A percentile compares a stretch with the other conserved stretches of the same genome.
Conservation (phyloP, 2,113 vertebrate species). For the Periophthalmus modestus region DNA sequence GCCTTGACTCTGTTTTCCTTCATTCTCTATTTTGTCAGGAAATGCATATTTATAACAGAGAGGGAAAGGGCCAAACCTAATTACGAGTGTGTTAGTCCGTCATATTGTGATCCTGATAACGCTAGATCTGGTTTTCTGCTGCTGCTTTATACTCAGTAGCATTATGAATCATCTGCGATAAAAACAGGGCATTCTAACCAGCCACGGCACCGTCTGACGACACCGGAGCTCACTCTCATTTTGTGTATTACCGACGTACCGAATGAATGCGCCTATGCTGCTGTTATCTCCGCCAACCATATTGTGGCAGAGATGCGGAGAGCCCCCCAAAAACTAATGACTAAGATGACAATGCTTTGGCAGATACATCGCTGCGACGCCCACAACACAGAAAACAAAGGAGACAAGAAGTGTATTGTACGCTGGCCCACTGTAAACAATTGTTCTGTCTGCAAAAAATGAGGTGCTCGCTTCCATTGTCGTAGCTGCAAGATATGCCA, state of each 20-base stretch:
- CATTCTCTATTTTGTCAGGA: conserved; percentile 47
- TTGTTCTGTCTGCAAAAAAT: conserved; percentile 22
- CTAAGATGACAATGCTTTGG: conserved; percentile 44
- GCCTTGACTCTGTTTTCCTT: conserved; percentile 28
- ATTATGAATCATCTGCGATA: conserved; percentile 66
- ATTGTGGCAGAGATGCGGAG: conserved; percentile 54
- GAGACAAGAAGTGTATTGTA: conserved; percentile 26
- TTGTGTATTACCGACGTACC: conserved; percentile 32
- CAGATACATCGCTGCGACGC: conserved; percentile 40
- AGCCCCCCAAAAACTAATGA: conserved; percentile 52
- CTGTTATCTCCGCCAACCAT: conserved; percentile 63
- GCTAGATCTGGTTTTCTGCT: conserved; percentile 61
- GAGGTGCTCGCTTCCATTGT: conserved; percentile 16
- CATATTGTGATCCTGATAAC: conserved; percentile 68
- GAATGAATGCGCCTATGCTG: conserved; percentile 54
- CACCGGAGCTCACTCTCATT: conserved; percentile 25
- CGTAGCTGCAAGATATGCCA: conserved; percentile 14
- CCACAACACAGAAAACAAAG: conserved; percentile 34
- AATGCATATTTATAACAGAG: conserved; percentile 55
- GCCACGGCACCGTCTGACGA: conserved; percentile 40
- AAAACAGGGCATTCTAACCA: conserved; percentile 61
- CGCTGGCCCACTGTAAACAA: conserved; percentile 25
- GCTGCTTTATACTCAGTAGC: conserved; percentile 58
- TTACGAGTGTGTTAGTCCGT: conserved; percentile 54
- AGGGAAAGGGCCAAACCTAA: conserved; percentile 55